These are phyloP conservation scores for Apodemia mormo DNA, from an alignment of 2,888 invertebrate genomes.

Conservation along the genomic window DNA sequence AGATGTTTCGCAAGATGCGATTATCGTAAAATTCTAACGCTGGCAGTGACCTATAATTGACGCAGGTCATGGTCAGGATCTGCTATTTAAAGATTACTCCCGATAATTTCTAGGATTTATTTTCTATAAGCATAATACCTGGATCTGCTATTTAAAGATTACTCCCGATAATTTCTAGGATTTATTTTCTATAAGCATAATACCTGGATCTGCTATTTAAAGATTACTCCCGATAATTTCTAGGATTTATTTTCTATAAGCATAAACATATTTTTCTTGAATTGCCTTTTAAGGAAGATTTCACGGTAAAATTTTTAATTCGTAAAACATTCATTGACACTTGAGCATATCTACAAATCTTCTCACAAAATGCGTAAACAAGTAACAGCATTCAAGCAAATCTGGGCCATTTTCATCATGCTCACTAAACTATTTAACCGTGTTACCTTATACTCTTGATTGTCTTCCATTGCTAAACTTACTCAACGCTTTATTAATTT, in stretches of 20 bases:
- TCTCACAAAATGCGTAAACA: background rate
- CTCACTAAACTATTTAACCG: slow-evolving; percentile 16
- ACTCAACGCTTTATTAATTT: background rate
- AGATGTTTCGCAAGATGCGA: slow-evolving; percentile 65
- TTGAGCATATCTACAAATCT: too few species aligned
- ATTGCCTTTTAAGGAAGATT: background rate
- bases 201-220: slow-evolving; percentile 46
- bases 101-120: background rate
- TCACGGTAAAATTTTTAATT: too few species aligned
- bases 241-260: background rate
- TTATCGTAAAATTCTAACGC: slow-evolving; percentile 73
- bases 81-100: slow-evolving; percentile 46
- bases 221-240: slow-evolving; percentile 34
- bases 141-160: slow-evolving; percentile 50
- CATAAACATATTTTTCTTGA: background rate
- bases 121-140: background rate
- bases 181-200: background rate
- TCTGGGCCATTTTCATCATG: slow-evolving; percentile 12
- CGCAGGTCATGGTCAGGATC: slow-evolving; percentile 66
- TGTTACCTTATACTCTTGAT: slow-evolving; percentile 14
- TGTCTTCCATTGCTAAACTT: slow-evolving; percentile 36
- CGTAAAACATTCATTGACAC: too few species aligned
- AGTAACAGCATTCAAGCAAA: slow-evolving; percentile 7
- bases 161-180: background rate
- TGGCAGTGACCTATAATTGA: slow-evolving; percentile 72